Evolutionary conservation across 2,888 invertebrate species (phyloP).

Genomic region (Alentia gelatinosa): DNA sequence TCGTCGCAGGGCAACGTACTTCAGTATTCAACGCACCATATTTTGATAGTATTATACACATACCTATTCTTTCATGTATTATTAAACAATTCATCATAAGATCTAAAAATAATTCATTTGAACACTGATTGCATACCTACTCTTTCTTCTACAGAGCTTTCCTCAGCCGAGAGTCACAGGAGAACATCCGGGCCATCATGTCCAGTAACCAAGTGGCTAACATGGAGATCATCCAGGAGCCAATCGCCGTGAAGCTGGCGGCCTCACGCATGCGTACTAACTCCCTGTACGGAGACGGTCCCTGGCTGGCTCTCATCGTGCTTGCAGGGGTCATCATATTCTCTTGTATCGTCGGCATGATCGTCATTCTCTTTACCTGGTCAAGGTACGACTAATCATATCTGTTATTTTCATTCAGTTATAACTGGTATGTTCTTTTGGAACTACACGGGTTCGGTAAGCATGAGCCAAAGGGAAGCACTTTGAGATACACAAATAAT

Average conservation of each 20-base stretch:
- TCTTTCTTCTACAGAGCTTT: conserved; percentile 42
- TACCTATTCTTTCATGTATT: no score
- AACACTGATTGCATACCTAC: no score
- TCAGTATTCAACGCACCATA: no score
- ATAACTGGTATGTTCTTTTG: no score
- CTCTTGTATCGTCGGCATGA: conserved; percentile 92
- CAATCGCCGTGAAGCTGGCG: background rate
- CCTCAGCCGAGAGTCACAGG: background rate
- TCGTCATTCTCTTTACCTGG: conserved; percentile 96
- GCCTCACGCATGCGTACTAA: conserved; percentile 10
- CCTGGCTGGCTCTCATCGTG: conserved; percentile 93
- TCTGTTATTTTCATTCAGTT: no score
- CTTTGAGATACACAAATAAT: no score
- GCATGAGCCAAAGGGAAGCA: no score
- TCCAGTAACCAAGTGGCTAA: background rate
- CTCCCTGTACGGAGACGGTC: conserved; percentile 81
- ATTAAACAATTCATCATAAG: no score
- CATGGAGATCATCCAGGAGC: conserved; percentile 44
- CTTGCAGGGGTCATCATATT: conserved; percentile 94
- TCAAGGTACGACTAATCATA: conserved; percentile 93
- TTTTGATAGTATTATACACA: no score
- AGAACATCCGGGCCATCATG: conserved; percentile 29
- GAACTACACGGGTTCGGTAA: no score
- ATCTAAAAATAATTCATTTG: no score
- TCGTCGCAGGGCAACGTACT: no score